Evolutionary conservation across 2,797 vertebrate species (phyloP).

Genomic region (Balearica regulorum): DNA sequence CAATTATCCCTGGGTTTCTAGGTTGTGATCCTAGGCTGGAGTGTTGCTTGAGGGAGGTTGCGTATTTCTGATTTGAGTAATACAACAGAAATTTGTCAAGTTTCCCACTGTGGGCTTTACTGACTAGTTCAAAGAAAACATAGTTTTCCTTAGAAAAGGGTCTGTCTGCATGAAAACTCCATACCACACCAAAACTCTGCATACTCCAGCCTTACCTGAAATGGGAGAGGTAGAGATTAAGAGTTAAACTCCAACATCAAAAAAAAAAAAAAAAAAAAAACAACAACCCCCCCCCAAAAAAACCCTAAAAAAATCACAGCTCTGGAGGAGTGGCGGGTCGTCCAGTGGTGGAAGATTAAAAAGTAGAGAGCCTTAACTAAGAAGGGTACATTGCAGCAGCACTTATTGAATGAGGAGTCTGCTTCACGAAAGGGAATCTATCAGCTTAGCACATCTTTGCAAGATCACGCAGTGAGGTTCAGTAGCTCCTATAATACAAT

Average conservation of each 20-base stretch:
- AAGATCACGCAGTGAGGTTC: slow-evolving; percentile 10
- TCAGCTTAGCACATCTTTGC: not conserved
- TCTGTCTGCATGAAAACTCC: not conserved
- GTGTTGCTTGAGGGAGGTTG: not conserved
- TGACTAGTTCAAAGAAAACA: not conserved
- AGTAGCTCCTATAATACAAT: slow-evolving; percentile 35
- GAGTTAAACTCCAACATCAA: not conserved
- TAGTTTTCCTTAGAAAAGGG: not conserved
- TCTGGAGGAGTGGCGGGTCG: not conserved
- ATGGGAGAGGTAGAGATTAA: not conserved
- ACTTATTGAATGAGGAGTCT: not conserved
- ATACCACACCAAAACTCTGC: not conserved
- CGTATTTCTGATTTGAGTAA: not conserved
- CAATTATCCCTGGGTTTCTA: not conserved
- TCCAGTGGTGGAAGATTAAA: not conserved
- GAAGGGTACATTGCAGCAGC: not conserved
- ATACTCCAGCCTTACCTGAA: not conserved
- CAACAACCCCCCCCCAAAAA: too few species aligned
- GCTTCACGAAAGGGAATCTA: not conserved
- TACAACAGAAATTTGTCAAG: not conserved
- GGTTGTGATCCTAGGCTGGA: not conserved
- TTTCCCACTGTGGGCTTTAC: not conserved
- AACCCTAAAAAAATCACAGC: not conserved
- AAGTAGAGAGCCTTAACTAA: not conserved
- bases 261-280: not conserved